Evolutionary conservation across 2,113 vertebrate species (phyloP), one percentile per base, ranked within the genome.

Genomic region (Microtus ochrogaster): DNA sequence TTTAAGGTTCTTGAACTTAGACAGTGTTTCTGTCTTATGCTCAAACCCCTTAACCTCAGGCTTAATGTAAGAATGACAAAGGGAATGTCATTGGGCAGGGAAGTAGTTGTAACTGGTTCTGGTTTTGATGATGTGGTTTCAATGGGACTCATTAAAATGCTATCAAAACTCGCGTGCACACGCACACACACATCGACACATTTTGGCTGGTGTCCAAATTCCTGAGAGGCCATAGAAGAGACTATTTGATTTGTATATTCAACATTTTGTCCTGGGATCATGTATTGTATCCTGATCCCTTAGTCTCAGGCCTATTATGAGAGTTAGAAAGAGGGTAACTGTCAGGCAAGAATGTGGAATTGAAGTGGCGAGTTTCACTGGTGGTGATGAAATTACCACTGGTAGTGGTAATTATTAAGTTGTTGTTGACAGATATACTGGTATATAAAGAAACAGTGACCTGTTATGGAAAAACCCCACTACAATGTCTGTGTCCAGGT

Each of bases 61-160:
- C 55, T 65, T 58, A 55, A 72, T 81, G 33, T 28, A 77, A 79
- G 61, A 72, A 61, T 72, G 83, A 39, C 52, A 89, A 77, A 61
- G 44, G 73, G 49, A 91, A 77, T 86, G 39, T 55, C 68, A 63
- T 19, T 91, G 86, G 76, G 17, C 39, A 63, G 89, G 30, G 1
- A 87, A 74, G 44, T 61, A 30, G 30, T 94, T 61, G 44, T 49
- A 87, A 52, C 16, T 14, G 63, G 2, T 55, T 92, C 44, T 21
- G 52, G 17, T 44, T 58, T 30, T 89, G 52, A 22, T 72, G 49
- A 36, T 73, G 36, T 19, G 19, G 47, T 73, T 73, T 73, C 85
- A 88, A 41, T 88, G 85, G 85, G 85, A 88, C 24, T 88, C 68
- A 94, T 95, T 97, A 96, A 95, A 74, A 78, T 83, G 39, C 82